phyloP scores from a whole-genome alignment of 2,888 invertebrate genomes.

The Dryococelus australis region DNA sequence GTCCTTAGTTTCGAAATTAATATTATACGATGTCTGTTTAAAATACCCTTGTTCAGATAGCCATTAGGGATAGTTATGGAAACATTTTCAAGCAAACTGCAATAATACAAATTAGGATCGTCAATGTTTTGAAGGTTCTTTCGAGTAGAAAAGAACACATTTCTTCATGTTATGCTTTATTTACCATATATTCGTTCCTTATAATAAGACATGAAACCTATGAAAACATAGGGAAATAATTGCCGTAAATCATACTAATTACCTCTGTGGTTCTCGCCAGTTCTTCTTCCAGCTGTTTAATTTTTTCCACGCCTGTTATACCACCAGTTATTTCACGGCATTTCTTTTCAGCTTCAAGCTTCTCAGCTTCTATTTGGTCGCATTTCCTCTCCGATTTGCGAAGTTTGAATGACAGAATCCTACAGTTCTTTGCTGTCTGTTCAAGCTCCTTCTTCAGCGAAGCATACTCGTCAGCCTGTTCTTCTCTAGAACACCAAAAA shows the following conservation, averaged over 20 bases:
- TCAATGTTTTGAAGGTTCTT: no score
- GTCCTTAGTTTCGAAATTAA: no score
- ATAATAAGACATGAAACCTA: no score
- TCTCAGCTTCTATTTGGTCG: conserved; percentile 87
- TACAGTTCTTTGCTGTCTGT: conserved; percentile 96
- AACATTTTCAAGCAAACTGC: no score
- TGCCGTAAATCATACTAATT: background rate
- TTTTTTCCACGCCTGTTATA: conserved; percentile 69
- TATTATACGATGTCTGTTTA: no score
- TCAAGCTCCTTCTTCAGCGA: conserved; percentile 94
- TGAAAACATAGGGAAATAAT: no score
- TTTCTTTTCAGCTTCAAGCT: conserved; percentile 75
- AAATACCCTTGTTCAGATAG: no score
- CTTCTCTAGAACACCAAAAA: conserved; percentile 71
- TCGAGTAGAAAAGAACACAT: no score
- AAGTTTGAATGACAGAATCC: conserved; percentile 96
- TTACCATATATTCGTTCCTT: no score
- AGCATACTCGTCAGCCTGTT: conserved; percentile 96
- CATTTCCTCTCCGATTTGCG: conserved; percentile 92
- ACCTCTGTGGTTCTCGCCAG: conserved; percentile 81
- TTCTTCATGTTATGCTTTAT: no score
- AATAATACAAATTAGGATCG: no score
- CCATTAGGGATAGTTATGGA: no score
- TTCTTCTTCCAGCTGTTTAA: conserved; percentile 86
- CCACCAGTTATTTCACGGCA: conserved; percentile 62